Percentiles rank a stretch among this genome's conserved stretches.
phyloP scores from a whole-genome alignment of 2,113 vertebrate species.

The Felis catus region F.catus_Fca126_mat1.0 CM031412.1:123969501-123970000 shows the following conservation, averaged over 20 bases:
- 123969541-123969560: background rate
- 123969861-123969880: background rate
- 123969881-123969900: background rate
- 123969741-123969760: background rate
- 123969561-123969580: background rate
- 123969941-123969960: background rate
- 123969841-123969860: background rate
- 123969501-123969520: background rate
- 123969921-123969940: background rate
- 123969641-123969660: background rate
- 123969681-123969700: background rate
- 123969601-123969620: background rate
- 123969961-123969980: background rate
- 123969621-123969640: background rate
- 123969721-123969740: background rate
- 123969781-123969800: background rate
- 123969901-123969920: background rate
- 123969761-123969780: constrained; percentile 4
- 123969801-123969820: background rate
- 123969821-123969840: background rate
- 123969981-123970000: background rate
- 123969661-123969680: background rate
- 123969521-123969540: background rate
- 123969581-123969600: background rate
- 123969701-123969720: background rate